Conservation (phyloP, 1,140 invertebrate genomes). For the Oedothorax gibbosus region DNA sequence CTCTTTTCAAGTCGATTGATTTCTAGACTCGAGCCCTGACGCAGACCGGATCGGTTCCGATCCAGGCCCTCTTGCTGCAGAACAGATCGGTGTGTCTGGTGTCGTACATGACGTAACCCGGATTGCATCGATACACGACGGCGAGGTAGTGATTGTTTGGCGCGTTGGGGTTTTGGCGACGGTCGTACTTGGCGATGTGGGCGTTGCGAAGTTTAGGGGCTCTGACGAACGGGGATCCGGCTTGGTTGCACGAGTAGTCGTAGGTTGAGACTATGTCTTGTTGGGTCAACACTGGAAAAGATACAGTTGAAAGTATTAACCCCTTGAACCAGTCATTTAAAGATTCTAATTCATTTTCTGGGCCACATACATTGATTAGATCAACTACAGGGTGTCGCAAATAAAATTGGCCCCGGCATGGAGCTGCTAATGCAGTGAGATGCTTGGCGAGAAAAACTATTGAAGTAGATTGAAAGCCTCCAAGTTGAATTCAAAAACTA, state of each 20-base stretch:
- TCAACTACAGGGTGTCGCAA: too few species aligned
- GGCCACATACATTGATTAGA: too few species aligned
- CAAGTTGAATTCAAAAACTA: too few species aligned
- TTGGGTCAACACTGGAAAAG: not conserved
- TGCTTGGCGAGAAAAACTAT: too few species aligned
- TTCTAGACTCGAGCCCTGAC: not conserved
- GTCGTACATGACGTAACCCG: slow-evolving; percentile 30
- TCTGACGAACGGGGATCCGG: not conserved
- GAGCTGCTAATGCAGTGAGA: too few species aligned
- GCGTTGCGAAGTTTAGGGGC: slow-evolving; percentile 37
- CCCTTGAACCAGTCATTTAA: too few species aligned
- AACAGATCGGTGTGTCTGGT: slow-evolving; percentile 25
- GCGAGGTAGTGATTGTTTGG: slow-evolving; percentile 41
- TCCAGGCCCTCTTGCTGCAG: slow-evolving; percentile 36
- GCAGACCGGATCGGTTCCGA: slow-evolving; percentile 29
- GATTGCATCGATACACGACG: slow-evolving; percentile 45
- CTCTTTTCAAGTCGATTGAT: too few species aligned
- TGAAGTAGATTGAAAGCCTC: too few species aligned
- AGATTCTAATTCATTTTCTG: too few species aligned
- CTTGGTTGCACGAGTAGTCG: slow-evolving; percentile 46
- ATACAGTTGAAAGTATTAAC: too few species aligned
- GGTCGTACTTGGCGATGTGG: slow-evolving; percentile 41
- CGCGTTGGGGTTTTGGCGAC: slow-evolving; percentile 31
- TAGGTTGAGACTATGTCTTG: not conserved
- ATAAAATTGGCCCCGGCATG: too few species aligned